Base-by-base conservation (phyloP, 1,140 invertebrate species). In the Aphidius gifuensis region DNA sequence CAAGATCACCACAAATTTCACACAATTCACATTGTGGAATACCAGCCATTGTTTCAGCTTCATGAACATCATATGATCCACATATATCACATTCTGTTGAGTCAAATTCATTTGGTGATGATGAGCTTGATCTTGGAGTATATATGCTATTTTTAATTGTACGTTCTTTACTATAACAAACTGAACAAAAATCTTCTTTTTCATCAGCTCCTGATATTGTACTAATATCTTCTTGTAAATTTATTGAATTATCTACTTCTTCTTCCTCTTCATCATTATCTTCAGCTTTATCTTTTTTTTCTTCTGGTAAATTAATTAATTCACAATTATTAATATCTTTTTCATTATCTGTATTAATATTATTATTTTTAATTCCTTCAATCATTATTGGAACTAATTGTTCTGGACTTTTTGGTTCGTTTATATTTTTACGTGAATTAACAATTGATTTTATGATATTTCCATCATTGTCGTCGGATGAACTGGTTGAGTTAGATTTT, bases 81-180 rank as follows among this genome's bases (percentile, higher is more conserved):
- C 80, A 81, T 11, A 81, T 79, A 44, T 80, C 79, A 61, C 80
- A 81, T 47, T 79, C 77, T 0, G 74, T 76, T 0, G 77, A 79
- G 11, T 80, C 78, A 6, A 76, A 73, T 7, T 75, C 74, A 5
- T 65, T 69, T 0, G 71, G 69, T 0, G 79, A 79, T 21, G 77
- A 79, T n/a, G 74, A 74, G 9, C 70, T 73, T 0, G 78, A 79
- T 0, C 70, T 61, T 0, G 79, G 40, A 0, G 75, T 78, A 51
- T 77, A 79, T 54, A 77, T 74, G 5, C 67, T 73, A 21, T 77
- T 76, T 0, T 63, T 61, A 1, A 68, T 32, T 1, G 69, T 69
- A n/a, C 68, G 69, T 21, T 80, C 76, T 43, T 75, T 78, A 1
- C 69, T 70, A 42, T 74, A 75, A 59, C 74, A 79, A 1, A 74